Percentiles rank a stretch among this genome's conserved stretches.
Evolutionary conservation across 2,797 vertebrate species (phyloP).

Genomic region (Poeciliopsis presidionis): DNA sequence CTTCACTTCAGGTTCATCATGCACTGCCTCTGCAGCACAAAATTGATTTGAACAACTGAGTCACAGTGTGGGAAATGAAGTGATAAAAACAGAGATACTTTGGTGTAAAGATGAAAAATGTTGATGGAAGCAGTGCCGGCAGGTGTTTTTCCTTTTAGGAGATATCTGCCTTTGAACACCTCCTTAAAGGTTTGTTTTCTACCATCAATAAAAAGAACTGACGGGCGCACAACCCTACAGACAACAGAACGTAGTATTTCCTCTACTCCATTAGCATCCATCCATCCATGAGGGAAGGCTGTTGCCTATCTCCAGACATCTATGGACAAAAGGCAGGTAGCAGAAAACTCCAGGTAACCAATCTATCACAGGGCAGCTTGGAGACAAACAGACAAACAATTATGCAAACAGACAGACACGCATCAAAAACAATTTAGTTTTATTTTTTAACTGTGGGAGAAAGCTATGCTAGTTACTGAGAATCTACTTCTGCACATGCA

Average conservation of each 20-base stretch:
- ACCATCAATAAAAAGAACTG: background rate
- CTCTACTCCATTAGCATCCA: background rate
- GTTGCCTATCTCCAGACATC: background rate
- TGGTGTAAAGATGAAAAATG: background rate
- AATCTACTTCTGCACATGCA: background rate
- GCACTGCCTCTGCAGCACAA: slow-evolving; percentile 5
- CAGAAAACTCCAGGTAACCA: background rate
- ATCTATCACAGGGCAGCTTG: background rate
- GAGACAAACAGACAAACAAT: background rate
- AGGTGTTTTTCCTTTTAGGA: background rate
- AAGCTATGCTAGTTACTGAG: background rate
- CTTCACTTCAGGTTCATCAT: slow-evolving; percentile 27
- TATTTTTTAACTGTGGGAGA: background rate
- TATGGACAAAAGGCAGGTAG: background rate
- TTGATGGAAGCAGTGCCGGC: background rate
- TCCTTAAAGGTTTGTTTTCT: background rate
- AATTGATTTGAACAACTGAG: slow-evolving; percentile 9
- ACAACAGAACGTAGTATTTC: background rate
- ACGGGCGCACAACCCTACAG: background rate
- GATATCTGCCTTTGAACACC: background rate
- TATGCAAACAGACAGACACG: background rate
- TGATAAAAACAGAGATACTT: slow-evolving; percentile 3
- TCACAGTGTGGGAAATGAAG: background rate
- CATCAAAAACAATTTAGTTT: background rate
- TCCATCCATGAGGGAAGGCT: background rate